These are phyloP conservation scores for Phalacrocorax carbo DNA, from an alignment of 2,113 vertebrate genomes.

Conservation along the genomic window DNA sequence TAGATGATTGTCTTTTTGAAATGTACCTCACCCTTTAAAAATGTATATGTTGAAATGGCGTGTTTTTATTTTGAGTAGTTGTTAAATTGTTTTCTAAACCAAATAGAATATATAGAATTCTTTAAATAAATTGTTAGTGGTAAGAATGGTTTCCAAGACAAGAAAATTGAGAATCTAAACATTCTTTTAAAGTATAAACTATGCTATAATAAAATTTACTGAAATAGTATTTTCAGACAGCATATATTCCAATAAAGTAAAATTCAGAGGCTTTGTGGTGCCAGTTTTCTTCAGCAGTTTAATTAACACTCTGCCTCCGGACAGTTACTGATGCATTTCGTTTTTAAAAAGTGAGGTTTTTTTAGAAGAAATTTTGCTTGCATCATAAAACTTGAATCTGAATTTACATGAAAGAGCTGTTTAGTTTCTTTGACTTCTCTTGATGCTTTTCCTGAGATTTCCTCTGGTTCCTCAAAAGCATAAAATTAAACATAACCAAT, in stretches of 20 bases:
- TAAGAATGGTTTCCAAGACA: not conserved
- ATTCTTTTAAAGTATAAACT: not conserved
- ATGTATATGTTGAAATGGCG: not conserved
- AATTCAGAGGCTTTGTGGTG: not conserved
- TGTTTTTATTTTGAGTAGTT: not conserved
- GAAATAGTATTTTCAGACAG: not conserved
- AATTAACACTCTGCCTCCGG: not conserved
- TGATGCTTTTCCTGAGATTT: conserved; percentile 5
- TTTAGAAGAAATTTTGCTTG: not conserved
- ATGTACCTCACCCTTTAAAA: not conserved
- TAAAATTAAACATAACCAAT: conserved; percentile 28
- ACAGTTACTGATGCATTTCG: not conserved
- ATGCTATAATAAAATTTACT: not conserved
- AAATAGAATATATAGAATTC: not conserved
- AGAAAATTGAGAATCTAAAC: not conserved
- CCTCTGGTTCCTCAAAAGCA: not conserved
- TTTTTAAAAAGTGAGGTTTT: fast-evolving
- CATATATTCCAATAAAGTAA: not conserved
- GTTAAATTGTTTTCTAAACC: not conserved
- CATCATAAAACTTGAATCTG: not conserved
- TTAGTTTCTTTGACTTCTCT: not conserved
- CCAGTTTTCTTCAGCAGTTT: not conserved
- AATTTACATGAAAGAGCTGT: not conserved
- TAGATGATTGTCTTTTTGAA: not conserved
- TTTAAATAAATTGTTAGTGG: not conserved